Evolutionary conservation across 2,797 vertebrate genomes (phyloP).

Genomic region (Setipinna tenuifilis): DNA sequence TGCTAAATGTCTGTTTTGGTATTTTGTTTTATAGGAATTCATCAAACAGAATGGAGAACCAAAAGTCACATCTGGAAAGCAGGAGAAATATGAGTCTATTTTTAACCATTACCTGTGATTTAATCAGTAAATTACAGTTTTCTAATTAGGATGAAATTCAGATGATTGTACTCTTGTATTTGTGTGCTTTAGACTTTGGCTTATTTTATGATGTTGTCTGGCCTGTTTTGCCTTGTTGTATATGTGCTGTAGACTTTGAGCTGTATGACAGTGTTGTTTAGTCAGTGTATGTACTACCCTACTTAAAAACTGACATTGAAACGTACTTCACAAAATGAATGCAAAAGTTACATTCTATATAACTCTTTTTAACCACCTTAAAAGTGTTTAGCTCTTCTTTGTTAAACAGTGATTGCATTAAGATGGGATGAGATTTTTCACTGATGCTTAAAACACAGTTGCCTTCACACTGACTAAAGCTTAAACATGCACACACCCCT

Average conservation of each 20-base stretch:
- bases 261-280: neutral
- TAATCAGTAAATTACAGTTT: neutral
- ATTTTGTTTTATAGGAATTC: constrained; percentile 62
- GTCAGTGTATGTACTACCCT: neutral
- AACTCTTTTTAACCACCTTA: neutral
- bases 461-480: neutral
- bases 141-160: neutral
- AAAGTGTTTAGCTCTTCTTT: neutral
- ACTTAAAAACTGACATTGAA: neutral
- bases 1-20: neutral
- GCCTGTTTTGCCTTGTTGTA: neutral
- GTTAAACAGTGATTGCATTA: neutral
- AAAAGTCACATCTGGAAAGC: constrained; percentile 68
- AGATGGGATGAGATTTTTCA: too few species aligned
- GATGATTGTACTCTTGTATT: neutral
- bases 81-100: constrained; percentile 71
- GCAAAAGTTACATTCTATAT: neutral
- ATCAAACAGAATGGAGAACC: constrained; percentile 67
- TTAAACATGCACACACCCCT: neutral
- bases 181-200: neutral
- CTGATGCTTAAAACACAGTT: neutral
- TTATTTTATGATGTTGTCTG: neutral
- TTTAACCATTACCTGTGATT: constrained; percentile 68
- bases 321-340: neutral
- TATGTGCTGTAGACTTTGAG: neutral